These are phyloP conservation scores for Pachyseris speciosa DNA, from an alignment of 64 coral and sea anemone genomes.

Conservation along the genomic window DNA sequence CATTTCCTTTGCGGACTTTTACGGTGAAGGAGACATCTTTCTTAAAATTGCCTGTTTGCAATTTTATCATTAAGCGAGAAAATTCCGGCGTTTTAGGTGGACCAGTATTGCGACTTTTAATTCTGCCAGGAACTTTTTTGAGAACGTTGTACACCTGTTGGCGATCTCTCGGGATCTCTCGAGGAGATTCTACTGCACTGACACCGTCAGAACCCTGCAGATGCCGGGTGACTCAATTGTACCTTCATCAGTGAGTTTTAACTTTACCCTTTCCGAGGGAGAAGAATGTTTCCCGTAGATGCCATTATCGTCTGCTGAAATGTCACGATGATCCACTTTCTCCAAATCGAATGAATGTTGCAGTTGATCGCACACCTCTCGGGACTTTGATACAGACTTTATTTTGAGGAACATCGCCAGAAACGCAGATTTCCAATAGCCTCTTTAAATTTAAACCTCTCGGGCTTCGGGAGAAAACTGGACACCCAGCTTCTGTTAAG, in stretches of 20 bases:
- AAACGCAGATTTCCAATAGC: neutral
- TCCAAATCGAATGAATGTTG: constrained; percentile 8
- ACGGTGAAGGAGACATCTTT: constrained; percentile 78
- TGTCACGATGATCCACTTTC: constrained; percentile 3
- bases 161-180: no score
- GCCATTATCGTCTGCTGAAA: constrained; percentile 59
- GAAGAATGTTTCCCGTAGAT: constrained; percentile 38
- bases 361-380: neutral
- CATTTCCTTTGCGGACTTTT: constrained; percentile 16
- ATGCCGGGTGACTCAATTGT: constrained; percentile 40
- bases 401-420: neutral
- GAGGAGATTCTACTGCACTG: no score
- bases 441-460: neutral
- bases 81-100: no score
- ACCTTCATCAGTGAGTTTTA: no score
- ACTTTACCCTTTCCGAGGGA: constrained; percentile 14
- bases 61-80: no score
- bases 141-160: no score
- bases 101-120: no score
- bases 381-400: neutral
- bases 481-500: neutral
- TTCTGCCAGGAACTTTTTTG: no score
- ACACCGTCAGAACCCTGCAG: no score
- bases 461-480: neutral
- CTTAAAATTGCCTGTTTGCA: neutral